Conservation (phyloP, 2,888 invertebrate species). For the Mythimna vitellina region DNA sequence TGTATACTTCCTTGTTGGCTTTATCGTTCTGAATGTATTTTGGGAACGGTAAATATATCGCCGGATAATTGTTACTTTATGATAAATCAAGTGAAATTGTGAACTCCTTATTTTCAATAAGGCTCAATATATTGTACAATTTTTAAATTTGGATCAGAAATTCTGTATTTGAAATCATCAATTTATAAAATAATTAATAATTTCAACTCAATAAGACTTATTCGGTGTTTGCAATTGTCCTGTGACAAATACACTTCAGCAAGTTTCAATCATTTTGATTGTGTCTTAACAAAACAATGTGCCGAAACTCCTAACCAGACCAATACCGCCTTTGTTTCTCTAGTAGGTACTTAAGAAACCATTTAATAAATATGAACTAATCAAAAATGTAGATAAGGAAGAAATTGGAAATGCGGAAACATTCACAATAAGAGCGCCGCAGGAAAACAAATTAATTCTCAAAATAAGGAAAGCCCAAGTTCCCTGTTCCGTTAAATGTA, state of each 20-base stretch:
- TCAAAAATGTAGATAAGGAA: constrained; percentile 52
- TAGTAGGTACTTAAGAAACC: background rate
- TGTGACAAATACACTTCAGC: background rate
- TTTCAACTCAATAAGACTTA: too few species aligned
- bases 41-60: background rate
- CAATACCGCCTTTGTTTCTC: background rate
- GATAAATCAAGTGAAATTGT: too few species aligned
- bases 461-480: constrained; percentile 56
- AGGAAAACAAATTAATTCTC: constrained; percentile 62
- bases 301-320: background rate
- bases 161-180: too few species aligned
- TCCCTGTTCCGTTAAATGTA: constrained; percentile 54
- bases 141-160: too few species aligned
- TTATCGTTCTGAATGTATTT: constrained; percentile 14
- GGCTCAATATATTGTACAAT: too few species aligned
- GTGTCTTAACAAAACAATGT: constrained; percentile 2
- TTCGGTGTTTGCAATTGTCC: too few species aligned
- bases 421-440: constrained; percentile 54
- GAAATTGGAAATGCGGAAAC: constrained; percentile 55
- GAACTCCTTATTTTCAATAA: too few species aligned
- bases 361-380: constrained; percentile 48
- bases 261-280: background rate
- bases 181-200: too few species aligned
- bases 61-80: too few species aligned
- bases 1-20: constrained; percentile 15